phyloP scores from a whole-genome alignment of 2,113 vertebrate species.

The Melanotaenia duboulayi region DNA sequence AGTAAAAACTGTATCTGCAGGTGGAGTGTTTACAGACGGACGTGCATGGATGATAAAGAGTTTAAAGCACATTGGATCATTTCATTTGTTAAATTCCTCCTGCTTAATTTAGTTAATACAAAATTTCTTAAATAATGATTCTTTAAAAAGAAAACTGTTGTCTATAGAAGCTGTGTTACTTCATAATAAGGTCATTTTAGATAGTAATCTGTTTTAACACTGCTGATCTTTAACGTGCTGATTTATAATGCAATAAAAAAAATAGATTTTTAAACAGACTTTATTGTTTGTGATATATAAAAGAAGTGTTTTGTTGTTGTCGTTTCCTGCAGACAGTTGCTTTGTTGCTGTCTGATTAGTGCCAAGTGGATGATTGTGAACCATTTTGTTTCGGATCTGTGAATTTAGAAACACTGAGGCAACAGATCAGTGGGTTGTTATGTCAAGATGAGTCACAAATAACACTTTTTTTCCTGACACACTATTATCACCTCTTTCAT shows the following conservation, averaged over 20 bases:
- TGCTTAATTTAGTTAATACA: neutral
- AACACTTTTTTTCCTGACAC: neutral
- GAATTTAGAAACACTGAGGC: neutral
- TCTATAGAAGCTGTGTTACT: neutral
- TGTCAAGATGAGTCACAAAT: neutral
- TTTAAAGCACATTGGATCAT: neutral
- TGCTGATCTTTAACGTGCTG: neutral
- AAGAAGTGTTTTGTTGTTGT: neutral
- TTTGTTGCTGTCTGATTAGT: neutral
- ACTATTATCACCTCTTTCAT: neutral
- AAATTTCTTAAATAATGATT: neutral
- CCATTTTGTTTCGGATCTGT: conserved; percentile 13
- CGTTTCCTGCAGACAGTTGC: neutral
- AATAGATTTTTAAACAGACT: neutral
- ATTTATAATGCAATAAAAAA: neutral
- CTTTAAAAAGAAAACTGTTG: neutral
- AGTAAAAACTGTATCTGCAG: neutral
- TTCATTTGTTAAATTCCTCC: neutral
- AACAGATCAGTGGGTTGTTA: conserved; percentile 18
- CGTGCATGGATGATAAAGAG: neutral
- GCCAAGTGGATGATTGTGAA: conserved; percentile 4
- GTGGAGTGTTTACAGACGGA: neutral
- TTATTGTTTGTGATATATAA: neutral
- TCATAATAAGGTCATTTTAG: neutral
- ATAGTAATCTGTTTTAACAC: neutral